Percentiles rank a stretch among this genome's conserved stretches.
Conservation (phyloP, 2,888 invertebrate genomes). For the Chironomus tentans region DNA sequence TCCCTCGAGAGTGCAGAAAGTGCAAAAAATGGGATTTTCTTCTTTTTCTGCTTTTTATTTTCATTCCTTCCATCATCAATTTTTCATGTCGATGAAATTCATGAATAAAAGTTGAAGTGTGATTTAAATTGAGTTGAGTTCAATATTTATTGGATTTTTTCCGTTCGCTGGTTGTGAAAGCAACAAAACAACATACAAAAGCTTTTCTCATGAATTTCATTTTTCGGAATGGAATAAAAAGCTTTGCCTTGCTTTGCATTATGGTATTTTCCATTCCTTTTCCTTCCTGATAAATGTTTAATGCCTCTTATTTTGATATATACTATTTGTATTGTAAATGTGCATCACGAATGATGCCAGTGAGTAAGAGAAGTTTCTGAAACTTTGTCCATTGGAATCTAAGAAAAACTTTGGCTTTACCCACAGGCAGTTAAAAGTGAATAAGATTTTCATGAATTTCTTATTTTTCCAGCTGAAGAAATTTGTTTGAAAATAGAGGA, state of each 20-base stretch:
- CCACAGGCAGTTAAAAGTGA: too few relatives aligned
- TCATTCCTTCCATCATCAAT: not conserved
- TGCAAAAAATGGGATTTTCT: not conserved
- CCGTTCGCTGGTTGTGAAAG: not conserved
- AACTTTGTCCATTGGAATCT: too few relatives aligned
- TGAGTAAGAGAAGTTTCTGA: too few relatives aligned
- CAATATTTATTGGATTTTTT: conserved; percentile 1
- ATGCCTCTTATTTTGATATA: not conserved
- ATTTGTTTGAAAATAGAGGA: too few relatives aligned
- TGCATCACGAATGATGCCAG: not conserved
- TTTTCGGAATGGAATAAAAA: not conserved
- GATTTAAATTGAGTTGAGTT: not conserved
- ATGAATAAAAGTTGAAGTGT: conserved; percentile 1
- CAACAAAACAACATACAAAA: not conserved
- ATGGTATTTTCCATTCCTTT: too few relatives aligned
- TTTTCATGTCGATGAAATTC: conserved; percentile 8
- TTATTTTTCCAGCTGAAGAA: too few relatives aligned
- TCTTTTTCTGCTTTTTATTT: not conserved
- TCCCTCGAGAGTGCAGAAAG: conserved; percentile 1
- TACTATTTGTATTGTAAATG: not conserved
- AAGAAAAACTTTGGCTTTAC: not conserved
- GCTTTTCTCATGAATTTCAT: not conserved
- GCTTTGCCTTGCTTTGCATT: not conserved
- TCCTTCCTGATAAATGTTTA: not conserved
- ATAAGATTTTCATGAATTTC: too few relatives aligned